Evolutionary conservation across 2,797 vertebrate genomes (phyloP).

Genomic region (Staurois parvus): DNA sequence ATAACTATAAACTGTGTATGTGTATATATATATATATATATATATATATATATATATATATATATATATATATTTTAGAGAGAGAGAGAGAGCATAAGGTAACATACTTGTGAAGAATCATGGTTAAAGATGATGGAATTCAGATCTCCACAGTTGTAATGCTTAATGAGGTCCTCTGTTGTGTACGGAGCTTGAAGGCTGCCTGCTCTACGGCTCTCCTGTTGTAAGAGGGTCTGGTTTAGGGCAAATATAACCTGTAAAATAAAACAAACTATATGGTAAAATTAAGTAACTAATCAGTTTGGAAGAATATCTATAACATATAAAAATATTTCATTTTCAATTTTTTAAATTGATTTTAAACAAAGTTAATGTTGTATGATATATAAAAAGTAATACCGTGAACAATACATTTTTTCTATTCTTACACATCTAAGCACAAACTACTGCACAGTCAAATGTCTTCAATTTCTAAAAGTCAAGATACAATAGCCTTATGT

Average conservation of each 20-base stretch:
- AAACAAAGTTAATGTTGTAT: no score
- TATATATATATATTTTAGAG: no score
- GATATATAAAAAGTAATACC: no score
- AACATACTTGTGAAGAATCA: conserved; percentile 85
- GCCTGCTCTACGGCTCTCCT: conserved; percentile 85
- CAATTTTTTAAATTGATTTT: no score
- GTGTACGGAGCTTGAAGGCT: conserved; percentile 85
- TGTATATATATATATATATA: no score
- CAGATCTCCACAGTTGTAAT: conserved; percentile 91
- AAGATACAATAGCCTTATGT: no score
- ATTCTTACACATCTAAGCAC: no score
- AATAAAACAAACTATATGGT: not conserved
- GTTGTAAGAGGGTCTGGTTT: conserved; percentile 89
- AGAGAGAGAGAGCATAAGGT: not conserved
- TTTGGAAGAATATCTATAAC: no score
- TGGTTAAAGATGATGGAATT: conserved; percentile 89
- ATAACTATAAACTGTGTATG: not conserved
- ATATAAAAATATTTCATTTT: no score
- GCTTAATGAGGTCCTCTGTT: conserved; percentile 89
- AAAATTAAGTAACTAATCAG: not conserved
- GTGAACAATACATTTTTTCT: no score
- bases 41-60: not conserved
- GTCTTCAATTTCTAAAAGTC: no score
- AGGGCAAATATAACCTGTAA: conserved; percentile 89
- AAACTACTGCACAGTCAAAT: no score